Base-by-base conservation (phyloP, 2,888 invertebrate species). In the Camptogramma bilineatum region DNA sequence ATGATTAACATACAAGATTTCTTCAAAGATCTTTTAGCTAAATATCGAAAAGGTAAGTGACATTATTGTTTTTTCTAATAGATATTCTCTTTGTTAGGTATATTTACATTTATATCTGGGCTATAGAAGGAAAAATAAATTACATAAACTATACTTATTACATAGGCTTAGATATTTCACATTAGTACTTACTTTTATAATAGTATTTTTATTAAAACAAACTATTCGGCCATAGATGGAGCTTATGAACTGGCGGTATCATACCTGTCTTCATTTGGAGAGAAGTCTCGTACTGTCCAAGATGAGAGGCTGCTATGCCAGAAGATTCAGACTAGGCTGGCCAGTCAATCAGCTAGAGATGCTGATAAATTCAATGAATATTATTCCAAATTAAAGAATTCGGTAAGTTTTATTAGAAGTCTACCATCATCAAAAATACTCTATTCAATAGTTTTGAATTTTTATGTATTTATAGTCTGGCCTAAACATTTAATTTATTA, bases 211-310 rank as follows among this genome's bases (percentile, higher is more conserved):
- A 28, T 28, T 28, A 7, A 24, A 24, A 24, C 28, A 7, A 17
- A 39, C 13, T n/a, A 19, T 21, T 44, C 24, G 16, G n/a, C 53
- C 4, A 53, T 59, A 93, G 93, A 91, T 87, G 87, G 86, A 64
- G 91, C 91, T 44, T 92, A 88, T 83, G 93, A 92, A 73, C 71
- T 92, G 73, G 93, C 93, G 24, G 81, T 91, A 9, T 88, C 92
- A 66, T 93, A 91, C 78, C 75, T 92, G 57, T 86, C 91, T 52
- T 86, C 89, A 5, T 84, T 85, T 19, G 83, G 83, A 63, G 87
- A 86, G 52, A 87, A 88, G 66, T 71, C 73, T 19, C 78, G 81
- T 8, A 71, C 79, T 58, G 64, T 77, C 10, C 87, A 82, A 62
- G 91, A 91, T 83, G 93, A 93, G 74, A 86, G 81, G 59, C 71